phyloP scores from a whole-genome alignment of 2,888 invertebrate species.

The Seira sanloemensis region DNA sequence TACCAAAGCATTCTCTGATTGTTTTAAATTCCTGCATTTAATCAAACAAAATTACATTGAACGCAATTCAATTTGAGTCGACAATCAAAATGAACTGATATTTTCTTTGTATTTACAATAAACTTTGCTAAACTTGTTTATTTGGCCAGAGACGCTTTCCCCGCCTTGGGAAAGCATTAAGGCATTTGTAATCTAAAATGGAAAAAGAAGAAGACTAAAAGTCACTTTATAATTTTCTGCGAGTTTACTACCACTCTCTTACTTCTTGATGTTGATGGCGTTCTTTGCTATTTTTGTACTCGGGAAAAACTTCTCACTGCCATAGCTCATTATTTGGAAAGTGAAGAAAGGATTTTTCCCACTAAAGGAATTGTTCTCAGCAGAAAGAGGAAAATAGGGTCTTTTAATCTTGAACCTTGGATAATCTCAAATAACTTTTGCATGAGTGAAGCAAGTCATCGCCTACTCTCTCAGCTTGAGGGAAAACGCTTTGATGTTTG shows the following conservation, averaged over 20 bases:
- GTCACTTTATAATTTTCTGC: background rate
- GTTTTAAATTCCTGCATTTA: too few species aligned
- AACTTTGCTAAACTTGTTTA: too few species aligned
- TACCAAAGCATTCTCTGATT: too few species aligned
- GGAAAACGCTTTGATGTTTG: background rate
- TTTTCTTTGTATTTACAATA: too few species aligned
- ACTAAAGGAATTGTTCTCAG: constrained; percentile 35
- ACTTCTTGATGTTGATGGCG: background rate
- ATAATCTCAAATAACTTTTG: constrained; percentile 43
- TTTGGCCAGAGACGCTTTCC: too few species aligned
- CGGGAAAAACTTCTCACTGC: constrained; percentile 45
- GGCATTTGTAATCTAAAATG: too few species aligned
- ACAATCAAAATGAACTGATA: too few species aligned
- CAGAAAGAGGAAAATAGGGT: constrained; percentile 32
- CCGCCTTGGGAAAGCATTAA: too few species aligned
- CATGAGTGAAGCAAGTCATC: constrained; percentile 34
- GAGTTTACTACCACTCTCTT: background rate
- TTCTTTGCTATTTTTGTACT: background rate
- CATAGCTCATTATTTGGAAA: constrained; percentile 50
- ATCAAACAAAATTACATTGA: too few species aligned
- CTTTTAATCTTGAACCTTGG: constrained; percentile 49
- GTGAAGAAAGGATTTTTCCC: constrained; percentile 35
- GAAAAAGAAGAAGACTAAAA: background rate
- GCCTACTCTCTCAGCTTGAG: background rate
- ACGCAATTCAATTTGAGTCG: too few species aligned